Evolutionary conservation across 1,140 invertebrate genomes (phyloP).

Genomic region (Acyrthosiphon pisum): DNA sequence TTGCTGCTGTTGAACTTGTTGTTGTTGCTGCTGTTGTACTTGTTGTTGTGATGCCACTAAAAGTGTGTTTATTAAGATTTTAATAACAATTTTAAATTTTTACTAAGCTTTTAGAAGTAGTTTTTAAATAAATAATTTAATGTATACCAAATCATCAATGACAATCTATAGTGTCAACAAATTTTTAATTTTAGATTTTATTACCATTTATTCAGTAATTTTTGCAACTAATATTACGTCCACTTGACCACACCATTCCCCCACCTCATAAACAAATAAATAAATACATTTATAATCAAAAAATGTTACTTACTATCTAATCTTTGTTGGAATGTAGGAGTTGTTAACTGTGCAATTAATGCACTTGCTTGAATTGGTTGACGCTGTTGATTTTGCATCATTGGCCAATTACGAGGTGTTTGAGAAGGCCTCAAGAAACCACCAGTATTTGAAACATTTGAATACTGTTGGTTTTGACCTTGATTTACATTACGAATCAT

Average conservation of each 20-base stretch:
- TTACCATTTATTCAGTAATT: background rate
- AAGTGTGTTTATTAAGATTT: background rate
- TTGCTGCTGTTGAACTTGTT: slow-evolving; percentile 61
- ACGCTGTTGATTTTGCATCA: slow-evolving; percentile 58
- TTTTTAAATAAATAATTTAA: background rate
- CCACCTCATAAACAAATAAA: background rate
- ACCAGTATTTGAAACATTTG: slow-evolving; percentile 35
- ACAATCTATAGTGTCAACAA: too few species aligned
- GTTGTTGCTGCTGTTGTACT: slow-evolving; percentile 58
- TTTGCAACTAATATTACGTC: background rate
- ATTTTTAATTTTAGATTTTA: background rate
- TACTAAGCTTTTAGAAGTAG: background rate
- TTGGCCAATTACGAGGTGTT: slow-evolving; percentile 57
- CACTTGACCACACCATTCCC: background rate
- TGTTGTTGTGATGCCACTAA: slow-evolving; percentile 54
- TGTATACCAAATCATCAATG: background rate
- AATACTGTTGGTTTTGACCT: slow-evolving; percentile 51
- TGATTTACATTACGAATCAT: slow-evolving; percentile 49
- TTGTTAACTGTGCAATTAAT: slow-evolving; percentile 48
- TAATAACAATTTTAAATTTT: background rate
- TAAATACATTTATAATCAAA: background rate
- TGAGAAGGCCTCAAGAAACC: slow-evolving; percentile 50
- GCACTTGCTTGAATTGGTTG: slow-evolving; percentile 55
- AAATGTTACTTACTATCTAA: slow-evolving; percentile 34
- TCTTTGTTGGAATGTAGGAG: slow-evolving; percentile 53